Percentiles rank a stretch among this genome's conserved stretches.
Conservation (phyloP, 2,113 vertebrate species). For the Pelobates fuscus region DNA sequence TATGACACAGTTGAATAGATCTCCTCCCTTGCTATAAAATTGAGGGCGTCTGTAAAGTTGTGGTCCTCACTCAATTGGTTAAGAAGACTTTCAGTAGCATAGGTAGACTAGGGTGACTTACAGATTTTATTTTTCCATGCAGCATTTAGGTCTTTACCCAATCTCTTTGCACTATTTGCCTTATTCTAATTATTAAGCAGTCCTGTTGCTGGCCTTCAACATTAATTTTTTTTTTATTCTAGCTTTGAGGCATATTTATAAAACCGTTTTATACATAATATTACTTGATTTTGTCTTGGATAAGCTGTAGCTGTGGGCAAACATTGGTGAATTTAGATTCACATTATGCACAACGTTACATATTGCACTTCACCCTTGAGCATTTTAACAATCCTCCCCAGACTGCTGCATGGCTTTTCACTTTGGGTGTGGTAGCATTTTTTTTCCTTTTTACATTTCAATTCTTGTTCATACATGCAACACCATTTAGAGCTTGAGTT, state of each 20-base stretch:
- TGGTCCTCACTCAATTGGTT: background rate
- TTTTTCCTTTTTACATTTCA: constrained; percentile 1
- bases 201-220: too few relatives aligned
- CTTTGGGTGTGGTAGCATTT: constrained; percentile 12
- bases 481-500: background rate
- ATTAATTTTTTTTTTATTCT: too few relatives aligned
- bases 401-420: background rate
- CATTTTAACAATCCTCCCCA: background rate
- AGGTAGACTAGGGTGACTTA: too few relatives aligned
- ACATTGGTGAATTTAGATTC: too few relatives aligned
- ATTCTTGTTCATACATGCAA: constrained; percentile 29
- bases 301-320: background rate
- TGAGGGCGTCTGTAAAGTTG: constrained; percentile 12
- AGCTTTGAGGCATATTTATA: too few relatives aligned
- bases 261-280: too few relatives aligned
- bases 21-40: constrained; percentile 27
- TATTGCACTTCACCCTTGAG: background rate
- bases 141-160: too few relatives aligned
- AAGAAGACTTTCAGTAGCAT: too few relatives aligned
- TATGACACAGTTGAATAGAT: background rate
- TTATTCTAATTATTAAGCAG: too few relatives aligned
- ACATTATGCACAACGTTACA: background rate
- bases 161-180: too few relatives aligned
- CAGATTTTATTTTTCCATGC: too few relatives aligned
- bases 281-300: too few relatives aligned